These are phyloP conservation scores for Echeneis naucrates DNA, from an alignment of 2,797 vertebrate genomes.

Conservation along the genomic window DNA sequence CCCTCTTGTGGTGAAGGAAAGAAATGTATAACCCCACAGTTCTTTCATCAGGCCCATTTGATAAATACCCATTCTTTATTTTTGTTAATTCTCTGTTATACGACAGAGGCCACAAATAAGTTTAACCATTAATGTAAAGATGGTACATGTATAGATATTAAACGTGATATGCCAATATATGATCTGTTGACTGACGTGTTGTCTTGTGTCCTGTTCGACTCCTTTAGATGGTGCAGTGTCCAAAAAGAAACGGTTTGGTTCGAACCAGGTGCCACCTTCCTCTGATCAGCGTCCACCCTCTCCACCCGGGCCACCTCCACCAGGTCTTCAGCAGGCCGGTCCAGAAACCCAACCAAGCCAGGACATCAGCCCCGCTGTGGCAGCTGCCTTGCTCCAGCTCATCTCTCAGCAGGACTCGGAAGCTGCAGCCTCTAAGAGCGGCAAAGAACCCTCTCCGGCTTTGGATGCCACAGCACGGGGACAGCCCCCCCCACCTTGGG, in stretches of 20 bases:
- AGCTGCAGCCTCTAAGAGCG: conserved; percentile 66
- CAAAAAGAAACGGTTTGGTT: conserved; percentile 84
- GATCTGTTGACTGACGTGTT: conserved; percentile 21
- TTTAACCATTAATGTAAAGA: background rate
- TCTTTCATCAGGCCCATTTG: background rate
- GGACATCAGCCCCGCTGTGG: conserved; percentile 90
- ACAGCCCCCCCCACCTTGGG: conserved; percentile 74
- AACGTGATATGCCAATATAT: background rate
- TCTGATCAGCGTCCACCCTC: conserved; percentile 90
- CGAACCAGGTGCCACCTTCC: conserved; percentile 83
- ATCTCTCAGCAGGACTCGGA: conserved; percentile 91
- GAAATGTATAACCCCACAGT: conserved; percentile 33
- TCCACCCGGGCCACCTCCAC: conserved; percentile 88
- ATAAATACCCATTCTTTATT: background rate
- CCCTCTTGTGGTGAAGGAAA: conserved; percentile 73
- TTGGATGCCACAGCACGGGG: conserved; percentile 65
- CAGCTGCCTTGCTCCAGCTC: conserved; percentile 93
- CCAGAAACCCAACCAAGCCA: conserved; percentile 79
- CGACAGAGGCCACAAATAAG: background rate
- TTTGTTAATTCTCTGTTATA: background rate
- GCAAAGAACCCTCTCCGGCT: conserved; percentile 62
- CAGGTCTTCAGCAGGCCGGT: conserved; percentile 62
- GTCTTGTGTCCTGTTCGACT: conserved; percentile 53
- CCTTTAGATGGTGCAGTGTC: conserved; percentile 82
- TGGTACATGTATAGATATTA: background rate